Evolutionary conservation across 2,888 invertebrate species (phyloP).

Genomic region (Platycheirus rosarum): DNA sequence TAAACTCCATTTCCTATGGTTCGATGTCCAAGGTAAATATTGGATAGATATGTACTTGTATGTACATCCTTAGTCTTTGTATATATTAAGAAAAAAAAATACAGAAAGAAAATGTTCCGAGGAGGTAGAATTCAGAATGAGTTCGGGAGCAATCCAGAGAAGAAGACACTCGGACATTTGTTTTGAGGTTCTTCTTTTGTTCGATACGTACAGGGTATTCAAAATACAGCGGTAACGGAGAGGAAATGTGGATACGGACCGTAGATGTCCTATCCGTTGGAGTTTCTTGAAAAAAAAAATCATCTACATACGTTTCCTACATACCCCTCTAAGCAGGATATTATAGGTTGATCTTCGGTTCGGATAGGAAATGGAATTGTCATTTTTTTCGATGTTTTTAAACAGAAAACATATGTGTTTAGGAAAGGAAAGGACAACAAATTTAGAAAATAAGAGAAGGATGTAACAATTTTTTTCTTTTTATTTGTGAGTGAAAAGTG

Average conservation of each 20-base stretch:
- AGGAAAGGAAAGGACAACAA: too few relatives aligned
- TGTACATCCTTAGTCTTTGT: background rate
- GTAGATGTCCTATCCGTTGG: slow-evolving; percentile 31
- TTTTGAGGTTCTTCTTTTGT: slow-evolving; percentile 40
- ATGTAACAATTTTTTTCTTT: too few relatives aligned
- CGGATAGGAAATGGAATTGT: slow-evolving; percentile 52
- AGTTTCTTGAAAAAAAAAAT: slow-evolving; percentile 31
- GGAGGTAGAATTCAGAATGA: too few relatives aligned
- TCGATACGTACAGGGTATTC: background rate
- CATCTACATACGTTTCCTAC: slow-evolving; percentile 40
- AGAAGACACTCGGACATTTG: slow-evolving; percentile 55
- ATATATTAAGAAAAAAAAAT: slow-evolving; percentile 6
- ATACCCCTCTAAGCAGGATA: slow-evolving; percentile 50
- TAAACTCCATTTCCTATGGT: slow-evolving; percentile 63
- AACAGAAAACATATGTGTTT: too few relatives aligned
- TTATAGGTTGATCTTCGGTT: slow-evolving; percentile 22
- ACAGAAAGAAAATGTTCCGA: slow-evolving; percentile 1
- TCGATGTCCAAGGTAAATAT: slow-evolving; percentile 67
- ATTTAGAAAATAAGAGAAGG: too few relatives aligned
- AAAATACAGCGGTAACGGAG: slow-evolving; percentile 10
- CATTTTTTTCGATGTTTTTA: too few relatives aligned
- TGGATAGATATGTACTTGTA: too few relatives aligned
- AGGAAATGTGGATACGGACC: slow-evolving; percentile 3
- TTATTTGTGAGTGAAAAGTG: too few relatives aligned
- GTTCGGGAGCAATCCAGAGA: slow-evolving; percentile 24